These are phyloP conservation scores for Silurus glanis DNA, from an alignment of 2,113 vertebrate species.

Conservation along the genomic window DNA sequence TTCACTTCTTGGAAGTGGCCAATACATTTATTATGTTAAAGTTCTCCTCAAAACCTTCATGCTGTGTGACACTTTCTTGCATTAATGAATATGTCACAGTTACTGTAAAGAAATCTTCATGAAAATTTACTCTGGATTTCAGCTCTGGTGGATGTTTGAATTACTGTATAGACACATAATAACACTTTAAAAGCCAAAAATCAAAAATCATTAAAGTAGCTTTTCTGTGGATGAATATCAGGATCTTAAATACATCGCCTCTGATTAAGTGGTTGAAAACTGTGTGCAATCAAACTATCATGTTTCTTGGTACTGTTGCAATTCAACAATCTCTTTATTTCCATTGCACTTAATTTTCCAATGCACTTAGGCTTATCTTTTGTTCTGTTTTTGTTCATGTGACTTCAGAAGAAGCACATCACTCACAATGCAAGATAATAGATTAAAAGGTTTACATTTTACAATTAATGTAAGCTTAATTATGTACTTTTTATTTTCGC, in stretches of 20 bases:
- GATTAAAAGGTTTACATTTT: neutral
- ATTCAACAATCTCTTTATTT: neutral
- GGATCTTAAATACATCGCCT: conserved; percentile 10
- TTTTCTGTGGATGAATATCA: conserved; percentile 12
- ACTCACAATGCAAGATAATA: neutral
- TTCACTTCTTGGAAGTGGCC: neutral
- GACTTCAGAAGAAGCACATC: neutral
- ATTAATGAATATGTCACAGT: neutral
- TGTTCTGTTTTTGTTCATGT: neutral
- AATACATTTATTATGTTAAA: neutral
- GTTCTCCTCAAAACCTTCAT: neutral
- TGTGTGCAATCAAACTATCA: neutral
- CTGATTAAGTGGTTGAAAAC: neutral
- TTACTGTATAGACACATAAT: neutral
- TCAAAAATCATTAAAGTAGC: neutral
- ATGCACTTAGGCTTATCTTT: neutral
- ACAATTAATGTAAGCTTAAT: neutral
- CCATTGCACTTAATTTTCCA: neutral
- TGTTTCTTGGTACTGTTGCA: neutral
- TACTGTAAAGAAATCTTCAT: neutral
- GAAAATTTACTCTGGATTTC: neutral
- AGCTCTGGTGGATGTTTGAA: neutral
- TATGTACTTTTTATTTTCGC: neutral
- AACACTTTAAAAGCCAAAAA: neutral
- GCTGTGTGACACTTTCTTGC: neutral